A percentile compares a stretch with the other conserved stretches of the same genome.
Conservation (phyloP, 2,113 vertebrate species). For the Tenebrosternarchus preto region DNA sequence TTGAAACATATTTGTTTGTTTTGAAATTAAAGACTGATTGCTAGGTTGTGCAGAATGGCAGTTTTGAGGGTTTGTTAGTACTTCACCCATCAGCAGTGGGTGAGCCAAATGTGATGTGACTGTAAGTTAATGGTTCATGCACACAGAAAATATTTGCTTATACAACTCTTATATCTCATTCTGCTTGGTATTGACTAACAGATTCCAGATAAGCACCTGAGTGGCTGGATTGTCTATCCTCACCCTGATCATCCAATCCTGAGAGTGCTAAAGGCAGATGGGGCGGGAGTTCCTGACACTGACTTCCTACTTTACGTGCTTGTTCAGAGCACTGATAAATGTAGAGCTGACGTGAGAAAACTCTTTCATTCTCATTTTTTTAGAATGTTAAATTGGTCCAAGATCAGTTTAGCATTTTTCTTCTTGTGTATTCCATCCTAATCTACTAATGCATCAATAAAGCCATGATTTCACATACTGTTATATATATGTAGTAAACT, state of each 20-base stretch:
- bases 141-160: not conserved
- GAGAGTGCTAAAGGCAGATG: constrained; percentile 67
- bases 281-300: constrained; percentile 70
- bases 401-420: not conserved
- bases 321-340: constrained; percentile 72
- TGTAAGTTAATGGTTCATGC: constrained; percentile 56
- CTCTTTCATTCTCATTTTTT: not conserved
- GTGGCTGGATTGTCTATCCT: constrained; percentile 74
- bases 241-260: constrained; percentile 64
- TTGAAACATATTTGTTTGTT: too few relatives aligned
- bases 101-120: too few relatives aligned
- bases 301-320: constrained; percentile 83
- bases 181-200: constrained; percentile 48
- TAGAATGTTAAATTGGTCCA: not conserved
- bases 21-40: too few relatives aligned
- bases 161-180: not conserved
- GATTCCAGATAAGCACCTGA: constrained; percentile 77
- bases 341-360: constrained; percentile 66
- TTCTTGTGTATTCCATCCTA: not conserved
- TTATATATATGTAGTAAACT: too few relatives aligned
- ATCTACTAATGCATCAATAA: too few relatives aligned
- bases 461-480: not conserved
- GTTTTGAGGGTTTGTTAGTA: too few relatives aligned
- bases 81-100: too few relatives aligned
- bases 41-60: too few relatives aligned